phyloP scores from a whole-genome alignment of 2,113 vertebrate species.

The Tympanuchus pallidicinctus region DNA sequence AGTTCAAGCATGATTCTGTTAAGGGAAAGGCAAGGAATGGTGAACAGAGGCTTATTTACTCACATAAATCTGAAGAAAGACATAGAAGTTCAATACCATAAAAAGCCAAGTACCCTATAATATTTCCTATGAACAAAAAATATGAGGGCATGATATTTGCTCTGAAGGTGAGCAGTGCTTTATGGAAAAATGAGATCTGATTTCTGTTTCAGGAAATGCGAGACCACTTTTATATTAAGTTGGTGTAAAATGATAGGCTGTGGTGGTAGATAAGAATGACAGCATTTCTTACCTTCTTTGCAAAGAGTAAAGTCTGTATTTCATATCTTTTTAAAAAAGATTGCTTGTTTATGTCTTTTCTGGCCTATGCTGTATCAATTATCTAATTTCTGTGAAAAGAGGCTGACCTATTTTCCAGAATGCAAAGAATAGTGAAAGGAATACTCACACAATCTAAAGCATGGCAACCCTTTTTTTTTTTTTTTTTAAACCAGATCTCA shows the following conservation, averaged over 20 bases:
- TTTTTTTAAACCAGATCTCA: not conserved
- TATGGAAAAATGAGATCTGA: not conserved
- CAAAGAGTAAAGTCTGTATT: not conserved
- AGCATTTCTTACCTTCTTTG: not conserved
- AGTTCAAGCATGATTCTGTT: not conserved
- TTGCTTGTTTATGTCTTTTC: not conserved
- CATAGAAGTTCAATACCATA: not conserved
- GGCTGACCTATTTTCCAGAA: slow-evolving; percentile 50
- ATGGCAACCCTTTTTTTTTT: not conserved
- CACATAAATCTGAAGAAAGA: slow-evolving; percentile 13
- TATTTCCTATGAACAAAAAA: not conserved
- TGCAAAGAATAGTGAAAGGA: slow-evolving; percentile 31
- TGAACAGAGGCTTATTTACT: not conserved
- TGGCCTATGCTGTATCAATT: not conserved
- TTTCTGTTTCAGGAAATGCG: not conserved
- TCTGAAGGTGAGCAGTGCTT: not conserved
- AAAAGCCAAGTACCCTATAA: not conserved
- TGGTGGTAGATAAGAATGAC: not conserved
- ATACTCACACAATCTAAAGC: slow-evolving; percentile 19
- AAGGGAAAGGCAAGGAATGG: not conserved
- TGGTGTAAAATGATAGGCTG: fast-evolving
- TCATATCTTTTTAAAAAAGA: not conserved
- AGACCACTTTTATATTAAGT: not conserved
- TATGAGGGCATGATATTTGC: not conserved
- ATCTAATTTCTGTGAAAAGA: slow-evolving; percentile 41